Base-by-base conservation (phyloP, 2,113 vertebrate species). In the Notarius lentiginosus region DNA sequence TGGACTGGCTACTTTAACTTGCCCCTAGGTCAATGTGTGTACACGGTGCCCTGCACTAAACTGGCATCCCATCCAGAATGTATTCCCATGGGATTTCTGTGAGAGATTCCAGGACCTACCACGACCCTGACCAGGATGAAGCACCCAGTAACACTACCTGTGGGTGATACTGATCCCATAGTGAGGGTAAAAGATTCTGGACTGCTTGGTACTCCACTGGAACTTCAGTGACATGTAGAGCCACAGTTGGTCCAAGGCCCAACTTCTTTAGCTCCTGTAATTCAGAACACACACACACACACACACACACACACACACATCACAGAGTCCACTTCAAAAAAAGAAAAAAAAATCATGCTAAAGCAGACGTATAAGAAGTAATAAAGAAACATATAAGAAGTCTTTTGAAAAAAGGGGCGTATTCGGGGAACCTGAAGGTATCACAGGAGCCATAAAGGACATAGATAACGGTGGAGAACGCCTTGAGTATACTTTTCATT, bases 131-230 rank as follows among this genome's bases (percentile, higher is more conserved):
- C 75, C 22, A 51, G 73, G 20, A 4, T 77, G 24, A 75, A 75
- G 20, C 58, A 10, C 34, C 7, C 22, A 34, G 11, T 55, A 30
- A 60, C n/a, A 66, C 1, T 92, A 99, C 98, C 94, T 97, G 95
- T 0, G 98, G 98, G 24, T 96, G 95, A 91, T 97, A 96, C 30
- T 96, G 96, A 86, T 97, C 94, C 97, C 97, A 98, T 17, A 99
- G 82, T 0, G 95, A 96, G 0, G 98, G 98, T 15, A 99, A 94
- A n/a, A 98, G 95, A 0, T 90, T 93, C 91, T 97, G 96, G 27
- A 99, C 97, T 0, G 96, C 95, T 92, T 96, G 92, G 90, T 99
- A 99, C 85, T 99, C 97, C 0, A 99, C 98, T 0, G 98, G 98
- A 47, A 99, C 94, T 91, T 99, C 97, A 0, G 96, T 96, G 84